Base-by-base conservation (phyloP, 1,140 invertebrate genomes). In the Drosophila melanogaster region DNA sequence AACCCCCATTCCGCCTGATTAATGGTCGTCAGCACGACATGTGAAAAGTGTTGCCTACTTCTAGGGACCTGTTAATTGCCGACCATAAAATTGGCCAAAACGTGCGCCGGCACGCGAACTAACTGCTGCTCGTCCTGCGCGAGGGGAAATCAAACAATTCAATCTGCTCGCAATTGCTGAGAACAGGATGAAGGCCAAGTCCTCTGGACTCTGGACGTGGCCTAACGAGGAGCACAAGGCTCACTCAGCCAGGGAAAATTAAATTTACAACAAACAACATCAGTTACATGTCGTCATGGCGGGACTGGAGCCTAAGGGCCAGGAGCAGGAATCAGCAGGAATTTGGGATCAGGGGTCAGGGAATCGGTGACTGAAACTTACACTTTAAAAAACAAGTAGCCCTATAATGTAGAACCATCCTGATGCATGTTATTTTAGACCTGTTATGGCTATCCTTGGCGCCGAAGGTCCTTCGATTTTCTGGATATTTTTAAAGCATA, bases 221-320 rank as follows among this genome's bases (percentile, higher is more conserved):
- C 19, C 24, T 37, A 71, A 81, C 66, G 56, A 65, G 44, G 50
- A 30, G 26, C 19, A 19, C 26, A 19, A 58, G 19, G 47, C 62
- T 69, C 58, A 43, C 65, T 51, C 47, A 73, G 69, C 57, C 61
- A 51, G 74, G 55, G 61, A 76, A 86, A 86, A 86, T 87, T 81
- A 73, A 87, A 87, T 87, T 86, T 87, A 87, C 66, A 86, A 83
- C 79, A 87, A 86, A 80, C 75, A 65, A 81, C 85, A 57, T 70
- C 65, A 79, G 79, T 79, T 76, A 79, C 62, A 83, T 81, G 75
- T 87, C 43, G 50, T 49, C 60, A 35, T 26, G 46, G 35, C n/a
- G 65, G 15, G 17, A 43, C 26, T 24, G 59, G 26, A 7, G 12
- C 38, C 49, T 24, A 35, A 35, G 17, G 49, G 26, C 15, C 49